Evolutionary conservation across 1,140 invertebrate species (phyloP).

Genomic region (Himalopsyche phryganea): DNA sequence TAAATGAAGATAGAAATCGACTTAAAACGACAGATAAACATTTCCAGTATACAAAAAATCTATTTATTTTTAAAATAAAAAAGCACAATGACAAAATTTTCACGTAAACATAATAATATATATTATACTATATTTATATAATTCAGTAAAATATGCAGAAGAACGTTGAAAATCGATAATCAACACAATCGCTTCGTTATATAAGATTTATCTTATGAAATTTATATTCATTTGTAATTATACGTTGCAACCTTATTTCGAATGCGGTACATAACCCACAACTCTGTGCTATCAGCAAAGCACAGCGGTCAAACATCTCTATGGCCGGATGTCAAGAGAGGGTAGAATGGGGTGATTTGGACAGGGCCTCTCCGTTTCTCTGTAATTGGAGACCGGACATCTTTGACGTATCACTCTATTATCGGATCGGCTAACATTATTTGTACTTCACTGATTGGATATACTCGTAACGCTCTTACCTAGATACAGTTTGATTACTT

Average conservation of each 20-base stretch:
- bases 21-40: too few relatives aligned
- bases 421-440: slow-evolving; percentile 53
- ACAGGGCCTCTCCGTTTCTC: slow-evolving; percentile 10
- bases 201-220: slow-evolving; percentile 4
- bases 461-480: too few relatives aligned
- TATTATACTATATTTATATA: too few relatives aligned
- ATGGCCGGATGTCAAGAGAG: not conserved
- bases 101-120: too few relatives aligned
- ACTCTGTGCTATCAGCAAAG: not conserved
- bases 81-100: too few relatives aligned
- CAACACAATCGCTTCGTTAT: too few relatives aligned
- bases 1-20: too few relatives aligned
- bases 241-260: slow-evolving; percentile 9
- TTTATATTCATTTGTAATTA: slow-evolving; percentile 24
- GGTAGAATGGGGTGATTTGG: not conserved
- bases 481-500: too few relatives aligned
- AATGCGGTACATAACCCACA: slow-evolving; percentile 4
- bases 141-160: too few relatives aligned
- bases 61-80: too few relatives aligned
- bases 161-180: too few relatives aligned
- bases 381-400: slow-evolving; percentile 52
- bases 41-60: too few relatives aligned
- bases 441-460: slow-evolving; percentile 52
- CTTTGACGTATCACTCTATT: slow-evolving; percentile 55
- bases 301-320: not conserved